A percentile compares a stretch with the other conserved stretches of the same genome.
Evolutionary conservation across 2,888 invertebrate genomes (phyloP).

Genomic region (Rhagophthalmus giganteus): DNA sequence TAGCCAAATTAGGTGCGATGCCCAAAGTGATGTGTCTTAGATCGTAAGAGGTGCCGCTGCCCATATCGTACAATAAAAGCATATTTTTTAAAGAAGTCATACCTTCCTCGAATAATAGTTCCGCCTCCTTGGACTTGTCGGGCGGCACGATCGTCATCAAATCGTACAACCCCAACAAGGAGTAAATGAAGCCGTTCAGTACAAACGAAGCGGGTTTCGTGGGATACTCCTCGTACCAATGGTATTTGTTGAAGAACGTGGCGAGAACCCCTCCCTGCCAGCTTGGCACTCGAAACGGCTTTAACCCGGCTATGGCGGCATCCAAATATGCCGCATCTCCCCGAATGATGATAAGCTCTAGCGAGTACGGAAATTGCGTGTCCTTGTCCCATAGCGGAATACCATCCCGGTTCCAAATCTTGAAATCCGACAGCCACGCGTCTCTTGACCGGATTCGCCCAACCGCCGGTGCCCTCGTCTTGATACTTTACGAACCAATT

Average conservation of each 20-base stretch:
- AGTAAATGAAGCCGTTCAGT: constrained; percentile 97
- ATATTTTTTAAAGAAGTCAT: constrained; percentile 85
- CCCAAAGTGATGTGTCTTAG: constrained; percentile 89
- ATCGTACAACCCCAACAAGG: constrained; percentile 94
- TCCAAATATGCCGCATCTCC: constrained; percentile 76
- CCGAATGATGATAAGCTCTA: constrained; percentile 84
- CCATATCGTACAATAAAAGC: constrained; percentile 90
- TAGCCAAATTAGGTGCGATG: constrained; percentile 89
- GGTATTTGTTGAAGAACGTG: constrained; percentile 79
- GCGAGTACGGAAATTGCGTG: constrained; percentile 94
- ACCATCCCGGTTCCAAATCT: constrained; percentile 58
- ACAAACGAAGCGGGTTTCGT: constrained; percentile 94
- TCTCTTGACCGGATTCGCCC: constrained; percentile 85
- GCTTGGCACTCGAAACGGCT: constrained; percentile 74
- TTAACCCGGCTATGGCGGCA: constrained; percentile 79
- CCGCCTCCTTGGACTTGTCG: constrained; percentile 70
- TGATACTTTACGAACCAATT: constrained; percentile 91
- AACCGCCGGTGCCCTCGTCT: constrained; percentile 83
- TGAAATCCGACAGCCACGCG: constrained; percentile 74
- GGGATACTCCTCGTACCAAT: constrained; percentile 99
- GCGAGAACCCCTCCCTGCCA: constrained; percentile 82
- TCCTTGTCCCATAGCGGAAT: constrained; percentile 98
- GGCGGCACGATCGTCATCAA: constrained; percentile 79
- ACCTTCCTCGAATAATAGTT: constrained; percentile 78
- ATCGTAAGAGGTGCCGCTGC: constrained; percentile 95